Evolutionary conservation across 2,888 invertebrate species (phyloP), one percentile per base, ranked within the genome.

Genomic region (Nemotelus nigrinus): DNA sequence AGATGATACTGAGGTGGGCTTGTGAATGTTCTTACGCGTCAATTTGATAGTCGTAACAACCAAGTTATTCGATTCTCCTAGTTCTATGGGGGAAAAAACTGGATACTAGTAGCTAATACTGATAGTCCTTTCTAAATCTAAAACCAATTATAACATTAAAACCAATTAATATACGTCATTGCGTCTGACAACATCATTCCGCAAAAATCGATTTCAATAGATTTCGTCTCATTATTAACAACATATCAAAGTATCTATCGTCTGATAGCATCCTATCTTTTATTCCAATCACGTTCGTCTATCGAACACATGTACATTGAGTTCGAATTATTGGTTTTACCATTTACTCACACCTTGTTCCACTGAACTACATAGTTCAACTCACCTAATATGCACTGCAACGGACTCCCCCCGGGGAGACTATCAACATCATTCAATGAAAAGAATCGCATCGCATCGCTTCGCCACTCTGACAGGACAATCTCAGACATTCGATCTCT

Each of bases 271-370:
- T 63, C 41, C 41, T 25, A 44, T 60, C 68, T 55, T 45, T 77
- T 77, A 77, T 77, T 77, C 77, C 47, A 53, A 77, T 58, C 77
- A 64, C 77, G 77, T 77, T 55, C 58, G 47, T 48, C 67, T 68
- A 68, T 77, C 67, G 39, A 47, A 60, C 3, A 72, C 72, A 72
- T 72, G 72, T 76, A 63, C 76, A 64, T 76, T 67, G 55, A 76
- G 67, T 76, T 76, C 67, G 41, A 58, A 25, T 57, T 76, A 76
- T 76, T 76, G 76, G 58, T 55, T 77, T 58, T 77, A 47, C 53
- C 58, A 64, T 67, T 77, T 77, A 57, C 77, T 48, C 64, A 43
- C 55, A 65, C 53, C 65, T 65, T 60, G 60, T 7, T 60, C 25
- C 74, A 41, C 5, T 47, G 48, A 60, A 48, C 74, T 63, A 2